Evolutionary conservation across 2,113 vertebrate genomes (phyloP), one percentile per base, ranked within the genome.

Genomic region (Melanostigma gelatinosum): DNA sequence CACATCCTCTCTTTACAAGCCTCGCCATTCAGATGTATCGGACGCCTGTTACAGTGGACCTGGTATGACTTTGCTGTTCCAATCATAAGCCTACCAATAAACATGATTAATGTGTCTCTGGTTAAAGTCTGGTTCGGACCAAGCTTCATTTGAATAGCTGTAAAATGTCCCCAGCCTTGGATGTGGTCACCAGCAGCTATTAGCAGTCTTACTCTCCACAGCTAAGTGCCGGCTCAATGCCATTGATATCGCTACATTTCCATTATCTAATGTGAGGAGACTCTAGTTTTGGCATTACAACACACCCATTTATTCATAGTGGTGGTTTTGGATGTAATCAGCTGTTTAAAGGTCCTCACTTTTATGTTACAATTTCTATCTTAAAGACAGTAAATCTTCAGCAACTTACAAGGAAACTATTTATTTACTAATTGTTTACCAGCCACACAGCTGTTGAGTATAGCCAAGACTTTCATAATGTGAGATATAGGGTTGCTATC

Each of bases 181-280:
- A 40, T 74, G 44, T 70, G 54, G 72, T 75, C 27, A 54, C 20
- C 16, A 61, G 12, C 16, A 32, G 70, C 70, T 16, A 3, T 50
- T 61, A 52, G 32, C 32, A 32, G 11, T 27, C 16, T 27, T 11
- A 22, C 15, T 22, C 20, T 81, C 44, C 55, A 36, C 46, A 61
- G 42, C 64, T 36, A 75, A 81, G 57, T 75, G 65, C 64, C 46
- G 27, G 52, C 6, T 75, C 24, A 46, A 22, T 75, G 3, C 24
- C 55, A 71, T 16, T 57, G 58, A 76, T 71, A 11, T 75, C 13
- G 3, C 34, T 0, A 18, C 22, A 75, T 63, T 75, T 75, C 48
- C 32, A 65, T 55, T 64, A 8, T 64, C 61, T 13, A 4, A 52
- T 22, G 8, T 50, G 44, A 74, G 12, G 29, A 15, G 15, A 63